Evolutionary conservation across 2,888 invertebrate genomes (phyloP), one percentile per base, ranked within the genome.

Genomic region (Xanthia togata): DNA sequence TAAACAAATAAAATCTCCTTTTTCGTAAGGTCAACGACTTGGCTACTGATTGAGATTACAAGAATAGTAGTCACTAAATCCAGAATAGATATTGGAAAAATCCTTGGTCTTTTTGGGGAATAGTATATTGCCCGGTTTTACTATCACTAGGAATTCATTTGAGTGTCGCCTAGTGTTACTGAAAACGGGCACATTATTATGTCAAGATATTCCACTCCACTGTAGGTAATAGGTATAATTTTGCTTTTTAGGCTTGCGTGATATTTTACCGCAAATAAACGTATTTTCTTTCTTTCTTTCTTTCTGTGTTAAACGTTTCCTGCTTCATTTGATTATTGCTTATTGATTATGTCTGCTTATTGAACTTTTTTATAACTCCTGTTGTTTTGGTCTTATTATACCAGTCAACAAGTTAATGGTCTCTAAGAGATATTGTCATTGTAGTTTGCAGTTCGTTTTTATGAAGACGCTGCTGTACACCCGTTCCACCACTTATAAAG

Each of bases 1-100:
- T 17, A 73, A 85, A 82, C 76, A 85, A 79, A 83, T 82, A 87
- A 76, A 78, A 73, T 38, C 31, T 38, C 35, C 62, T 38, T 63
- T 73, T 67, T 31, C 6, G 63, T 44, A 11, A 67, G 63, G 77
- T 85, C 74, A 85, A 62, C 8, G 72, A 82, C 71, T 12, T 59
- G 0, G 31, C 85, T 82, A 81, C 68, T 31, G 81, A 62, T 64
- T 72, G 14, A 77, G 50, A 73, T 77, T 71, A 60, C 11, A 65
- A 60, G 47, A 60, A 26, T 60, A 73, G n/a, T 60, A n/a, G 41
- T 23, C 0, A 12, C 23, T 62, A 57, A 59, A 72, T 68, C 14
- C n/a, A n/a, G 55, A 62, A 62, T 81, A 81, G 63, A 65, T 26
- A 71, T 70, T 72, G 9, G 17, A 41, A n/a, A 38, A n/a, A n/a